phyloP scores from a whole-genome alignment of 1,140 invertebrate genomes.

The Branchinecta lynchi region DNA sequence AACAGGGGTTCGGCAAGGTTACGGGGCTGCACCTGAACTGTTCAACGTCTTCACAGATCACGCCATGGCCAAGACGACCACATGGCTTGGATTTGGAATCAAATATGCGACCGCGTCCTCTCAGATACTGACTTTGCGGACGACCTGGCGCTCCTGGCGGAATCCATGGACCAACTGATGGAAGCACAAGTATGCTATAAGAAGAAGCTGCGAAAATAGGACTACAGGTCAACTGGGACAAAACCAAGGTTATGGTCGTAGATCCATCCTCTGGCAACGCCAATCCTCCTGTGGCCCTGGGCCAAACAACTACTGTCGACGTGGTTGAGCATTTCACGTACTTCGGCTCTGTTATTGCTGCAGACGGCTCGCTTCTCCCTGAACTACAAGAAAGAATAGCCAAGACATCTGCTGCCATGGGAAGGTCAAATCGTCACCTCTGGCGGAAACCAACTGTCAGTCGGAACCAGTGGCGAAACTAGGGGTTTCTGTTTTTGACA shows the following conservation, averaged over 20 bases:
- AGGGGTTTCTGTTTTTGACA: too few relatives aligned
- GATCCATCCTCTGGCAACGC: too few relatives aligned
- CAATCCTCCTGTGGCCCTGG: constrained; percentile 8
- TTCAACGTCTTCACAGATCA: constrained; percentile 5
- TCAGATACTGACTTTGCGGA: background rate
- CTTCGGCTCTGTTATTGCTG: constrained; percentile 5
- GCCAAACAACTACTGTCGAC: constrained; percentile 1
- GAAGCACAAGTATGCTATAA: background rate
- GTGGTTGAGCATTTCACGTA: background rate
- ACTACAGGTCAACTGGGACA: constrained; percentile 9
- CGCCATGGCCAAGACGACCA: background rate
- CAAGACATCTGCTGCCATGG: constrained; percentile 4
- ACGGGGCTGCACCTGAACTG: background rate
- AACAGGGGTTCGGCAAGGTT: constrained; percentile 1
- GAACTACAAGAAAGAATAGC: constrained; percentile 1
- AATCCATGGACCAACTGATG: constrained; percentile 8
- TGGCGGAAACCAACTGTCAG: background rate
- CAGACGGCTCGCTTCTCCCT: background rate
- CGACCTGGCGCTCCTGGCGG: background rate
- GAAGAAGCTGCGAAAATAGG: constrained; percentile 8
- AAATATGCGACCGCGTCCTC: constrained; percentile 4
- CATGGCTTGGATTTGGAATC: background rate
- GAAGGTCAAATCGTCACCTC: constrained; percentile 9
- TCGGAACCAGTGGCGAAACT: too few relatives aligned
- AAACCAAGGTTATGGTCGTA: constrained; percentile 10